Conservation (phyloP, 2,797 vertebrate species). For the Uromys caudimaculatus region DNA sequence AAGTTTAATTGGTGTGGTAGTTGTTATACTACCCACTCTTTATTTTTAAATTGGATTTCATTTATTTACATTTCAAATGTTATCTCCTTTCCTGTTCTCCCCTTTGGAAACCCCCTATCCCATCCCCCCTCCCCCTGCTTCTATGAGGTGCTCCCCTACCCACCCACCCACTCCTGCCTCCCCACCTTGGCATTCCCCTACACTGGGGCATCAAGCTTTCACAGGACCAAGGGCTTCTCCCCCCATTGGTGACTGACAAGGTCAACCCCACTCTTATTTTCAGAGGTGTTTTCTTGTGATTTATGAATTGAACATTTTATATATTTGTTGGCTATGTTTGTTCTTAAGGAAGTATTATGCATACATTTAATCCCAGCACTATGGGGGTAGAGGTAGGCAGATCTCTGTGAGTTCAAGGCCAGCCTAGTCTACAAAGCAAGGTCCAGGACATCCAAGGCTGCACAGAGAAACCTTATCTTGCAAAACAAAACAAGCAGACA, state of each 20-base stretch:
- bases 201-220: too few relatives aligned
- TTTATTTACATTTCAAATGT: too few relatives aligned
- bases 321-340: not conserved
- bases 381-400: not conserved
- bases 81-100: too few relatives aligned
- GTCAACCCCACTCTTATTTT: not conserved
- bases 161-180: too few relatives aligned
- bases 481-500: not conserved
- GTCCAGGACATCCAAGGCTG: not conserved
- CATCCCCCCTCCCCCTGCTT: too few relatives aligned
- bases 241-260: too few relatives aligned
- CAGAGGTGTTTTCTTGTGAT: constrained; percentile 26
- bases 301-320: not conserved
- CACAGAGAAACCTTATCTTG: not conserved
- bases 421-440: not conserved
- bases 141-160: too few relatives aligned
- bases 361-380: not conserved
- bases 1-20: not conserved
- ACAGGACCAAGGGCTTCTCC: too few relatives aligned
- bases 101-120: too few relatives aligned
- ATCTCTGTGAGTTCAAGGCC: not conserved
- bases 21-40: not conserved
- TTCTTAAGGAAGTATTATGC: not conserved
- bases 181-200: too few relatives aligned
- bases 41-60: too few relatives aligned